Evolutionary conservation across 2,797 vertebrate genomes (phyloP).

Genomic region (Vespertilio murinus): DNA sequence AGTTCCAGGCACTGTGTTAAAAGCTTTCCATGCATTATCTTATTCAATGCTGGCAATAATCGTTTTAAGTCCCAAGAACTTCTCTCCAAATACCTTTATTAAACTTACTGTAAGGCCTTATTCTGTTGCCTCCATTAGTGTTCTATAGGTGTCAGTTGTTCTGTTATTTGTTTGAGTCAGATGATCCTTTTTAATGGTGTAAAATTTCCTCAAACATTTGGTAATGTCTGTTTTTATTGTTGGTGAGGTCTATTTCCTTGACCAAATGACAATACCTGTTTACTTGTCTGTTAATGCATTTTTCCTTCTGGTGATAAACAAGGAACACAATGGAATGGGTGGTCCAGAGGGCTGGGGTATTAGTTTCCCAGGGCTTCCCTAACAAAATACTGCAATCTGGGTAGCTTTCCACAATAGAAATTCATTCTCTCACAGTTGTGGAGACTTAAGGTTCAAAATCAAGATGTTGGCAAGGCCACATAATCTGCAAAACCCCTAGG

Average conservation of each 20-base stretch:
- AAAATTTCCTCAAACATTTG: background rate
- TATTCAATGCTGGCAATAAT: background rate
- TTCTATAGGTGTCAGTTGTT: background rate
- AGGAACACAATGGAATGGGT: background rate
- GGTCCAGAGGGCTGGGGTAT: background rate
- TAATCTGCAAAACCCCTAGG: background rate
- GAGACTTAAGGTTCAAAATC: background rate
- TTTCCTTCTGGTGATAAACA: background rate
- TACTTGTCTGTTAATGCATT: background rate
- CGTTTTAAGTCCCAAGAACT: background rate
- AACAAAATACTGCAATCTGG: background rate
- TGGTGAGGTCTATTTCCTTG: background rate
- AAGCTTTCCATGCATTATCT: background rate
- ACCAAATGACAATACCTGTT: background rate
- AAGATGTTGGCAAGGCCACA: background rate
- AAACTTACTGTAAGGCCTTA: constrained; percentile 2
- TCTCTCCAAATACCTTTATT: background rate
- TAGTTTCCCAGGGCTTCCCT: background rate
- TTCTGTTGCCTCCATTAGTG: background rate
- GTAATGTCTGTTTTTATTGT: background rate
- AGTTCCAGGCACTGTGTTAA: background rate
- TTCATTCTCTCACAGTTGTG: background rate
- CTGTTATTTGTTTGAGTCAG: constrained; percentile 34
- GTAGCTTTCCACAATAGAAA: background rate
- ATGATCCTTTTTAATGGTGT: background rate